Evolutionary conservation across 2,113 vertebrate genomes (phyloP), one percentile per base, ranked within the genome.

Genomic region (Bufo gargarizans): DNA sequence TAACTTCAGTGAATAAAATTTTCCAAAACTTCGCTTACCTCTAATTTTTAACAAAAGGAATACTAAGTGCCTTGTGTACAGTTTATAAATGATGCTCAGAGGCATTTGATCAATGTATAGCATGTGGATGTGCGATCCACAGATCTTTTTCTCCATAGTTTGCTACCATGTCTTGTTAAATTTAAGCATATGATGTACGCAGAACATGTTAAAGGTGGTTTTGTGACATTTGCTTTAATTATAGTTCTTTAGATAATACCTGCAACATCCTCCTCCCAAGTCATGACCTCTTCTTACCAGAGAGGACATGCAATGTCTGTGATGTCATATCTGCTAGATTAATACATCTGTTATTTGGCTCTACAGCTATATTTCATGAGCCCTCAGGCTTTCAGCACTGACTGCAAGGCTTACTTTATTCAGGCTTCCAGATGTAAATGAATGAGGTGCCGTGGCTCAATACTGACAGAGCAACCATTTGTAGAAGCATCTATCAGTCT

Each of bases 401-500:
- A 55, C 50, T 59, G 53, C 33, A 55, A 77, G 53, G 7, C 19
- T 47, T 16, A 76, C 19, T 77, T 76, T 77, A 50, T 55, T 85
- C 14, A 72, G 49, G 72, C 63, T 81, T 45, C 83, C 8, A 56
- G 69, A 74, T 72, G 69, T 59, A 55, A 85, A 59, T 74, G 69
- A 74, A 47, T 63, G 71, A 58, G 33, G 33, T 33, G 33, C 33
- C 33, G 33, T 33, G 47, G 69, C 49, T 55, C 19, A 16, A 58
- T 77, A 77, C 84, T 77, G 84, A 86, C 56, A 77, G 8, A 56
- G 56, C 56, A 77, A 72, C 72, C 72, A 77, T 47, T 43, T 50
- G 56, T 86, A 86, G 63, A 63, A 77, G 56, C 45, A 84, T 84
- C 71, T 77, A 86, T 63, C 71, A 77, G 77, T 86, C 72, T 63